Evolutionary conservation across 2,888 invertebrate genomes (phyloP), one percentile per base, ranked within the genome.

Genomic region (Eristalis intricaria): DNA sequence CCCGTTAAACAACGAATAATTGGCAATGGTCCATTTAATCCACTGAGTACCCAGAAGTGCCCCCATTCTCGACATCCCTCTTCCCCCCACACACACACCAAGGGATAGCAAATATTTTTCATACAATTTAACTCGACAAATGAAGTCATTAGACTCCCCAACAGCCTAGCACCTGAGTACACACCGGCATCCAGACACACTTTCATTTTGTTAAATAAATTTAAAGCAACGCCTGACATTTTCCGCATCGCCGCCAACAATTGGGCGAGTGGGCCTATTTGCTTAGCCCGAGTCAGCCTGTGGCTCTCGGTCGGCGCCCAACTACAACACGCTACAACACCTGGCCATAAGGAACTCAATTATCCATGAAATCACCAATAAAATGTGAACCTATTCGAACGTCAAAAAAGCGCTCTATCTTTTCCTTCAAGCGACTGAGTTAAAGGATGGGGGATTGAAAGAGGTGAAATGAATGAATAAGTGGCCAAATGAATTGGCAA

Each of bases 311-410:
- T 63, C 3, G 4, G 4, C 66, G 15, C 66, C 66, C 10, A 10
- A 38, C 35, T n/a, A 15, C 15, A 38, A 35, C 50, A 40, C 26
- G 26, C 73, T 32, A 35, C 76, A 82, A 69, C 85, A 85, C 85
- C 81, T 85, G 85, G 85, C 64, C 76, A 69, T 81, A 81, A 79
- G 78, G 70, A 63, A 71, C 78, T 78, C 82, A 82, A 86, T 79
- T 83, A 82, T 86, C 78, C 86, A 78, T 86, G 74, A 86, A 86
- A 86, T 75, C 75, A 79, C 82, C 86, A 71, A 86, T 75, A 82
- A 86, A 86, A 78, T 56, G 64, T 58, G 76, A 64, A 78, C 50
- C 50, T 50, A 50, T 50, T 50, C 50, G 50, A 65, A 68, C 63
- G 70, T 82, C 66, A 76, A 60, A 26, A 70, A 70, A 70, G 19